Evolutionary conservation across 2,113 vertebrate species (phyloP).

Genomic region (Baryphthengus martii): DNA sequence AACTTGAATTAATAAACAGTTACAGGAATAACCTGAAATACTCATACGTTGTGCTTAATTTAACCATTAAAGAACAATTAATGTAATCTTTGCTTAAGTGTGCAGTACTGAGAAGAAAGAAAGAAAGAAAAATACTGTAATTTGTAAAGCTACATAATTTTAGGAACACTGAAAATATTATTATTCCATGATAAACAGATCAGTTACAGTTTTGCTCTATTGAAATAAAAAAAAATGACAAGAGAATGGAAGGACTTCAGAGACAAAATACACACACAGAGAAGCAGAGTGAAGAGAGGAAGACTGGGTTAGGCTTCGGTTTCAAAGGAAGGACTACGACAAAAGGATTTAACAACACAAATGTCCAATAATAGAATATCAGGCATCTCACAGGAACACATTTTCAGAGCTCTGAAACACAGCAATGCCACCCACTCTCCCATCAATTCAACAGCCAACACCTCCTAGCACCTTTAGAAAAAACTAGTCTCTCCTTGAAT

Average conservation of each 20-base stretch:
- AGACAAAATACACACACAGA: not conserved
- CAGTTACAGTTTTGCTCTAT: not conserved
- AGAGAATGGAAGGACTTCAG: not conserved
- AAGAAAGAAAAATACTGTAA: not conserved
- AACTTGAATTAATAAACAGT: not conserved
- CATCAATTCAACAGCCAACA: not conserved
- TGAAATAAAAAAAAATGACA: not conserved
- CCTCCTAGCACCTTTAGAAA: not conserved
- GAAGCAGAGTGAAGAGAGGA: not conserved
- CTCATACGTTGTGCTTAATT: not conserved
- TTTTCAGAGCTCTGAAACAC: not conserved
- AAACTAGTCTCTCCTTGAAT: not conserved
- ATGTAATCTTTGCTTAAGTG: not conserved
- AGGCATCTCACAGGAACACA: not conserved
- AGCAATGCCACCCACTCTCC: not conserved
- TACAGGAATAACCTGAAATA: conserved; percentile 13
- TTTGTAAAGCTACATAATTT: not conserved
- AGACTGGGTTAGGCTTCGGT: not conserved
- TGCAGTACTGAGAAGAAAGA: not conserved
- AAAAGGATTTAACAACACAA: not conserved
- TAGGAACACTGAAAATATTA: not conserved
- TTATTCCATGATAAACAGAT: not conserved
- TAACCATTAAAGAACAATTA: not conserved
- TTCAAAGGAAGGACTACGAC: not conserved
- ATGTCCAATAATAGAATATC: not conserved